These are phyloP conservation scores for Danionella dracula DNA, from an alignment of 2,797 vertebrate species.

Conservation along the genomic window DNA sequence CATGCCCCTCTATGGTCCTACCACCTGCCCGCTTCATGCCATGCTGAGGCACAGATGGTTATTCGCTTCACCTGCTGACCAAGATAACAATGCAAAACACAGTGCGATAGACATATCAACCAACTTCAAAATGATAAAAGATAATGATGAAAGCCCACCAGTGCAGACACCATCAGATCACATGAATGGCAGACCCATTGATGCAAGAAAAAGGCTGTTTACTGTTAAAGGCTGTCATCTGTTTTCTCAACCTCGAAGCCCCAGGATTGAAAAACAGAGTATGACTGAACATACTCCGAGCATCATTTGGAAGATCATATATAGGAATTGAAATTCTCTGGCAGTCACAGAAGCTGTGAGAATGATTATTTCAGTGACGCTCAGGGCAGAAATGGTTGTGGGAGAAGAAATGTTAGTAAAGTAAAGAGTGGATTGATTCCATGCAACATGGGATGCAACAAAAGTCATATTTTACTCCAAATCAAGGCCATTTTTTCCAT, in stretches of 20 bases:
- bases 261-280: conserved; percentile 14
- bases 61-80: conserved; percentile 5
- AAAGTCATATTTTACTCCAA: too few relatives aligned
- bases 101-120: background rate
- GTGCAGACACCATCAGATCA: background rate
- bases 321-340: background rate
- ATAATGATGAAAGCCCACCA: conserved; percentile 24
- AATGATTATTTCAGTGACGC: background rate
- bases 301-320: background rate
- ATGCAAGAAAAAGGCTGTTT: conserved; percentile 33
- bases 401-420: background rate
- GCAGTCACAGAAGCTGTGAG: background rate
- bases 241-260: conserved; percentile 6
- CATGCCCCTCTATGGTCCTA: background rate
- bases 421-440: too few relatives aligned
- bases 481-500: too few relatives aligned
- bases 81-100: background rate
- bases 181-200: conserved; percentile 17
- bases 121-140: background rate
- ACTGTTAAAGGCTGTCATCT: conserved; percentile 25
- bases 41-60: background rate
- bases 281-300: conserved; percentile 3
- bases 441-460: too few relatives aligned
- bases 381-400: background rate
- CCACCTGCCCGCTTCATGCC: conserved; percentile 7